Evolutionary conservation across 30 jellyfish, hydroid and myxozoan genomes (phyloP).

Genomic region (Phacellophora camtschatica): DNA sequence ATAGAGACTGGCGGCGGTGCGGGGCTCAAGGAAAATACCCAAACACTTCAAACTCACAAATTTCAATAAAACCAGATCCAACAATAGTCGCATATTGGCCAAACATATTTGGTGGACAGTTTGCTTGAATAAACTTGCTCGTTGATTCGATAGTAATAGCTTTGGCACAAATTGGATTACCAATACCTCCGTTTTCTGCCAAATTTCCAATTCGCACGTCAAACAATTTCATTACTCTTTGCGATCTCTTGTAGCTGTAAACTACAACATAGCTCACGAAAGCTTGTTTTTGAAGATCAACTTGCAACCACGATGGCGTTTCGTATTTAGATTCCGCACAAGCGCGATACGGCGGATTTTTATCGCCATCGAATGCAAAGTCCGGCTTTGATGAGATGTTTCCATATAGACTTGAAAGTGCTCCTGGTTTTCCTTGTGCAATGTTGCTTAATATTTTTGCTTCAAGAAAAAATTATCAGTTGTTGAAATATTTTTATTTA

Average conservation of each 20-base stretch:
- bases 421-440: neutral
- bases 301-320: neutral
- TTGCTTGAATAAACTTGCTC: neutral
- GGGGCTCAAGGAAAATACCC: neutral
- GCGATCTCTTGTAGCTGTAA: neutral
- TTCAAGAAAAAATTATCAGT: too few species aligned
- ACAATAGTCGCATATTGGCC: neutral
- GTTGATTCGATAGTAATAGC: neutral
- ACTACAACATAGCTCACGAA: neutral
- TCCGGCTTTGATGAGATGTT: neutral
- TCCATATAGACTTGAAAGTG: neutral
- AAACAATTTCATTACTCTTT: neutral
- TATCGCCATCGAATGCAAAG: neutral
- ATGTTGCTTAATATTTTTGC: too few species aligned
- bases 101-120: neutral
- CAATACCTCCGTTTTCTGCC: neutral
- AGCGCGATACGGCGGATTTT: neutral
- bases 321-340: neutral
- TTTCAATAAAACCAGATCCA: neutral
- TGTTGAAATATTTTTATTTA: too few species aligned
- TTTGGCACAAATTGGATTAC: neutral
- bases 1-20: too few species aligned
- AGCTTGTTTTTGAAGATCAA: neutral
- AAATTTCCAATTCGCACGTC: neutral
- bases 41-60: neutral